Conservation (phyloP, 2,113 vertebrate species). For the Microtus ochrogaster region DNA sequence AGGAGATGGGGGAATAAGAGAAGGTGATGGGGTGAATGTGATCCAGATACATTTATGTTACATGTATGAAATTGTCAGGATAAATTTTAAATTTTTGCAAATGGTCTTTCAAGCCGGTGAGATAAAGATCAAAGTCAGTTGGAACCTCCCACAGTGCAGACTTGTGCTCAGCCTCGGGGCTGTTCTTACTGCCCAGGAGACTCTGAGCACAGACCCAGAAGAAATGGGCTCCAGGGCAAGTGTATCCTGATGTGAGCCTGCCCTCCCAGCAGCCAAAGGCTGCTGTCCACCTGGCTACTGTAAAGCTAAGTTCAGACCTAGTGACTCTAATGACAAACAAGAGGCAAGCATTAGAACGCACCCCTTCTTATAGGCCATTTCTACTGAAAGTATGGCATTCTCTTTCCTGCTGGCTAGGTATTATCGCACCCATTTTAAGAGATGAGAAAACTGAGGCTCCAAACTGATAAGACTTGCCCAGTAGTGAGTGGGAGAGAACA, state of each 20-base stretch:
- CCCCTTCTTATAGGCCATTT: constrained; percentile 6
- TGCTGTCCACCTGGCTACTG: not conserved
- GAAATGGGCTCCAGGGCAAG: constrained; percentile 17
- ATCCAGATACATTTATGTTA: not conserved
- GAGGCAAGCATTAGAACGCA: not conserved
- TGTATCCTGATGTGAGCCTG: not conserved
- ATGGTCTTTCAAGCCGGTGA: not conserved
- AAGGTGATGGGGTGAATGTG: not conserved
- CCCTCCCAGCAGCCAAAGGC: not conserved
- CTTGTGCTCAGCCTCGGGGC: constrained; percentile 39
- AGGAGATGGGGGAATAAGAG: not conserved
- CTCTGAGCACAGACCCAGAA: constrained; percentile 1
- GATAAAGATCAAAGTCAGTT: constrained; percentile 64
- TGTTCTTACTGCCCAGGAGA: constrained; percentile 41
- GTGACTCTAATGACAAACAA: constrained; percentile 12
- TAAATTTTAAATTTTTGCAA: not conserved
- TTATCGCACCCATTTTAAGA: constrained; percentile 39
- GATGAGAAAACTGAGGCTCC: constrained; percentile 45
- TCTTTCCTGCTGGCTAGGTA: not conserved
- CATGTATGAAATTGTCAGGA: not conserved
- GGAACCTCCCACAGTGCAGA: constrained; percentile 39
- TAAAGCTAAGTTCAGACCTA: not conserved
- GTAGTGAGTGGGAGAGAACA: constrained; percentile 16
- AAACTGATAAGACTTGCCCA: not conserved
- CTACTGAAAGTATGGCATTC: not conserved